Base-by-base conservation (phyloP, 2,888 invertebrate genomes). In the Ichneumon xanthorius region DNA sequence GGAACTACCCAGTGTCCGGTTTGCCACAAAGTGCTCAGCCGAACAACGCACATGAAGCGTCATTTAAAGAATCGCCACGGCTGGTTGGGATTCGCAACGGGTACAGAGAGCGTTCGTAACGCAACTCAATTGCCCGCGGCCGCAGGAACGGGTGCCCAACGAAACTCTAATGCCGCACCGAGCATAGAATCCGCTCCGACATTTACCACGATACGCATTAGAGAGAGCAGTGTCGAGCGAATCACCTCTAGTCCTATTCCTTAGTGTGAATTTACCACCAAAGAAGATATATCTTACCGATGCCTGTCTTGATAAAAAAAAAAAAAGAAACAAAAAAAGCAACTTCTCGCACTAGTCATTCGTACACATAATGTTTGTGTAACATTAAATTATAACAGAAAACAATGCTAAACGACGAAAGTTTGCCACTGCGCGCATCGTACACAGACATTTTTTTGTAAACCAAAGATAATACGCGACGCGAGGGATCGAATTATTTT, bases 1-100 rank as follows among this genome's bases (percentile, higher is more conserved):
- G 95, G 95, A 67, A 94, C 94, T 88, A 95, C 95, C 82, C 94
- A 94, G 90, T 95, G 95, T 89, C 93, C 93, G 79, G 93, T 95
- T 84, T 95, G 95, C 90, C 93, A 94, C 88, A 94, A 94, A 90
- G 94, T 95, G 85, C 92, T 95, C 88, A 94, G 94, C 89, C 94
- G 95, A 89, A 94, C 94, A 85, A 94, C 94, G 87, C 94, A 94
- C 90, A 94, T 94, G 94, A 94, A 94, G 90, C 93, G 94, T 81
- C 94, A 94, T 88, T 92, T 94, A 90, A 94, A 92, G 90, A 94
- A 94, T 89, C 93, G 94, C 55, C 94, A 94, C 89, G 93, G 94
- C 86, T 94, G 94, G 94, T 89, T 91, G 80, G 93, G 93, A 79
- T 90, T 92, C 78, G 92, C 91, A 83, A 87, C 88, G 72, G 72